Base-by-base conservation (phyloP, 2,888 invertebrate genomes). In the Caenorhabditis auriculariae region DNA sequence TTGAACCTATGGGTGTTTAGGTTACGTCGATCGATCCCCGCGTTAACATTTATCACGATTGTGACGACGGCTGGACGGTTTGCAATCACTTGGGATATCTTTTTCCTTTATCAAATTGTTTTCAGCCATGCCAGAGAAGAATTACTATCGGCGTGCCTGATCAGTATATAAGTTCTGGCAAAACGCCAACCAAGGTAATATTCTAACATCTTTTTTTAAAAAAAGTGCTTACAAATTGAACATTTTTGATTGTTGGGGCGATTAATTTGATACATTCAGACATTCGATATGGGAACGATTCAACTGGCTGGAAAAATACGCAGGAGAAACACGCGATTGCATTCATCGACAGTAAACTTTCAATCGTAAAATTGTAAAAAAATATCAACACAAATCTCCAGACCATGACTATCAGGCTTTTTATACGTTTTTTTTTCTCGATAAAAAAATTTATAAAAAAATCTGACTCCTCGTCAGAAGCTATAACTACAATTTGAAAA, bases 241-340 rank as follows among this genome's bases (percentile, higher is more conserved):
- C 32, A 32, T 12, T 12, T 32, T 32, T 32, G 32, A 32, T 12
- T 9, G 32, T 32, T 12, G 7, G 9, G 9, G 32, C 12, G 9
- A 9, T 32, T 12, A 9, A 7, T 32, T 32, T 7, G 9, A 32
- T 9, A 4, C 19, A 4, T 29, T 42, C 24, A 29, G 35, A 38
- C 58, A 35, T 65, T 69, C 59, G 66, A 69, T 48, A 42, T 69
- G 52, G 69, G 69, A 35, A 58, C 62, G 4, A 59, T 69, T 47
- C 69, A 69, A 45, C 41, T 69, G 47, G 66, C 66, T 23, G 69
- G 69, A 59, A 69, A n/a, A 69, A 48, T 69, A 56, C 59, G 54
- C 44, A 7, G 69, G 69, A 41, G 69, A 69, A 48, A 61, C 66
- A 5, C 49, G 69, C 37, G 69, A 69, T 52, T 69, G 69, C 41